Evolutionary conservation across 2,797 vertebrate species (phyloP), one percentile per base, ranked within the genome.

Genomic region (Typhlichthys eigenmanni): DNA sequence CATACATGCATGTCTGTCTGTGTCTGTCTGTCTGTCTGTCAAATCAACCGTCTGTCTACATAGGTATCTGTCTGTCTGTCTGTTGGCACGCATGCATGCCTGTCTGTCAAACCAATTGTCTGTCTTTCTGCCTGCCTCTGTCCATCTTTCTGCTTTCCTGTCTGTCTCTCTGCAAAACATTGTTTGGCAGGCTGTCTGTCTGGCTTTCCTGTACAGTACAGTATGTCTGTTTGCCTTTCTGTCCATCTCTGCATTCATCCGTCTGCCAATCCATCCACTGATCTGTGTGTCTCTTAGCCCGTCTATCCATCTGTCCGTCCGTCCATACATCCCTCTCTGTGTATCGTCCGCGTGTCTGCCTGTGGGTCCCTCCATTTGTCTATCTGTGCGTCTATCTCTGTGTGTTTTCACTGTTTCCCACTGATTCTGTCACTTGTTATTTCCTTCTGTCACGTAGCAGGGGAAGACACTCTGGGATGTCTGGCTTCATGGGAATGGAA

Each of bases 401-500:
- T 49, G n/a, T 60, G 45, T 59, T 10, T 34, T 13, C 24, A 55
- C 19, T 43, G 55, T 14, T 7, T 34, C 68, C 62, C 46, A 53
- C 54, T 49, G 46, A 59, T 14, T 10, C 62, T 55, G 58, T 71
- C 64, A 38, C 60, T 68, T 13, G 12, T 61, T 66, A 53, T 4
- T 56, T 65, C 55, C 2, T 46, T 48, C 53, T 55, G 49, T 55
- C 56, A 13, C 63, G 63, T 34, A 65, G 62, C 59, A 60, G 69
- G 63, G 65, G 67, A 58, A 62, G 63, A 70, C 58, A 47, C 69
- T 64, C 68, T 59, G 60, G 67, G 69, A 74, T 81, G 82, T 90
- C 80, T 76, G 85, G 78, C 88, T 91, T 96, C 94, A 96, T 78
- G 89, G 91, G 92, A 95, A 92, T 92, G 94, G 95, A 95, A 96